phyloP scores from a whole-genome alignment of 1,140 invertebrate species.

The Drosophila obscura region DNA sequence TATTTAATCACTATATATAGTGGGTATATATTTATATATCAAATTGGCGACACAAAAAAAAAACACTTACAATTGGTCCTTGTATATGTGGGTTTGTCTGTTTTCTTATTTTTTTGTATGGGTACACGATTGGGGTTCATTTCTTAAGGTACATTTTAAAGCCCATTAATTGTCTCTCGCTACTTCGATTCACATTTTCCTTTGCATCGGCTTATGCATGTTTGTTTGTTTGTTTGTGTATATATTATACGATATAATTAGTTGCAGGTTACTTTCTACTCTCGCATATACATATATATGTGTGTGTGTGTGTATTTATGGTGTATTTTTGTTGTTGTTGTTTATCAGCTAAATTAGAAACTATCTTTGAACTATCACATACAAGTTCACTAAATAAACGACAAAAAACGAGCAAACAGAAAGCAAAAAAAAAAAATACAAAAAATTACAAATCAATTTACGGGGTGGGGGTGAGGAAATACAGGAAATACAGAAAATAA shows the following conservation, averaged over 20 bases:
- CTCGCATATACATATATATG: background rate
- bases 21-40: constrained; percentile 6
- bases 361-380: constrained; percentile 83
- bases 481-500: no score
- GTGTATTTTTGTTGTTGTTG: constrained; percentile 15
- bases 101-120: background rate
- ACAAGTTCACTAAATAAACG: constrained; percentile 75
- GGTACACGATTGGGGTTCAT: constrained; percentile 4
- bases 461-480: no score
- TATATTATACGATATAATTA: background rate
- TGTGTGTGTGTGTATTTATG: constrained; percentile 17
- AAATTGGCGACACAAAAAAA: background rate
- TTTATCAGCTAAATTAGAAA: constrained; percentile 56
- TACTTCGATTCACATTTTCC: constrained; percentile 11
- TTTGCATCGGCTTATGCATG: background rate
- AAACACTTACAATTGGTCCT: background rate
- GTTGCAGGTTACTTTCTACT: no score
- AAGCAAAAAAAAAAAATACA: constrained; percentile 2
- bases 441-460: background rate
- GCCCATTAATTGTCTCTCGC: constrained; percentile 41
- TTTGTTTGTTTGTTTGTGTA: no score
- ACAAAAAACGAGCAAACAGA: constrained; percentile 19
- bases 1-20: no score
- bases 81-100: constrained; percentile 8
- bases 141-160: constrained; percentile 59